Percentiles rank a stretch among this genome's conserved stretches.
Evolutionary conservation across 2,797 vertebrate species (phyloP).

Genomic region (Melanotaenia nigrans): DNA sequence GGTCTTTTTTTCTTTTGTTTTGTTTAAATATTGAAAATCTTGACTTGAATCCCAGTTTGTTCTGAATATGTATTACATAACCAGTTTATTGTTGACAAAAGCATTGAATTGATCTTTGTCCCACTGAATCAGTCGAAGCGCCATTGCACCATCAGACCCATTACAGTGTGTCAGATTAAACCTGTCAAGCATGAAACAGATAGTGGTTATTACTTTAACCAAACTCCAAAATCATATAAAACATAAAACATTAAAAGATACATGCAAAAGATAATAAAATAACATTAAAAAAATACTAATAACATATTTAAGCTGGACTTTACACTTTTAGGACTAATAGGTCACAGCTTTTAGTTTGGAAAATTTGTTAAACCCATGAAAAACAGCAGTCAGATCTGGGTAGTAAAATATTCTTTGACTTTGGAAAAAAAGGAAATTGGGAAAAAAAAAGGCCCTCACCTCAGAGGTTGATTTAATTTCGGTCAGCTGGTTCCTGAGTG

Average conservation of each 20-base stretch:
- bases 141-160: constrained; percentile 21
- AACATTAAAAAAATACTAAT: background rate
- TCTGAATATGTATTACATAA: constrained; percentile 12
- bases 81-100: constrained; percentile 1
- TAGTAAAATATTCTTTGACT: background rate
- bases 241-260: background rate
- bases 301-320: background rate
- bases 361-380: background rate
- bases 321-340: background rate
- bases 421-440: background rate
- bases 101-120: constrained; percentile 49
- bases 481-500: constrained; percentile 32
- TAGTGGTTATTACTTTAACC: background rate
- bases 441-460: background rate
- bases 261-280: background rate
- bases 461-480: constrained; percentile 15
- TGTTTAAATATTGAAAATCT: background rate
- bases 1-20: background rate
- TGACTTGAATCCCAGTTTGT: background rate
- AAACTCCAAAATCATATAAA: background rate
- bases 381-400: constrained; percentile 2
- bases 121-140: constrained; percentile 22
- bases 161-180: background rate
- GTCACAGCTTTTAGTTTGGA: background rate
- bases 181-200: constrained; percentile 3